Evolutionary conservation across 2,888 invertebrate genomes (phyloP).

Genomic region (Heliconius aoede): DNA sequence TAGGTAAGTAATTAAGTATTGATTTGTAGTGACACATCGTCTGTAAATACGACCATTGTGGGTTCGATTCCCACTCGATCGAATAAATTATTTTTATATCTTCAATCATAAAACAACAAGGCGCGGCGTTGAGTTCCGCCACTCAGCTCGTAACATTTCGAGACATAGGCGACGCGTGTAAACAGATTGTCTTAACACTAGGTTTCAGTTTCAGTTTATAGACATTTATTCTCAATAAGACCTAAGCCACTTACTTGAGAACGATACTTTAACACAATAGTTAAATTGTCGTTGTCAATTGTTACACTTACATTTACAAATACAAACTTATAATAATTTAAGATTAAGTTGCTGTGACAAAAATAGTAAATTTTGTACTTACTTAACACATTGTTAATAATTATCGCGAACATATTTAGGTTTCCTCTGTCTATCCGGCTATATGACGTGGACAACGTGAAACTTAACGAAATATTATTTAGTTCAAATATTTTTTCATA

Average conservation of each 20-base stretch:
- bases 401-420: too few relatives aligned
- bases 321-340: too few relatives aligned
- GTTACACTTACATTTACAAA: too few relatives aligned
- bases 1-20: conserved; percentile 52
- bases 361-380: too few relatives aligned
- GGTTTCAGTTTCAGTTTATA: too few relatives aligned
- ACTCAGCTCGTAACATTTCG: neutral
- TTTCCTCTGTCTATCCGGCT: neutral
- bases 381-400: too few relatives aligned
- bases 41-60: neutral
- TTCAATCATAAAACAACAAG: neutral
- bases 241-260: too few relatives aligned
- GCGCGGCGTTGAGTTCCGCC: neutral
- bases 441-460: neutral
- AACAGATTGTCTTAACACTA: neutral
- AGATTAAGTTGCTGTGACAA: too few relatives aligned
- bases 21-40: neutral
- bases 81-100: neutral
- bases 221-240: too few relatives aligned
- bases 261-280: too few relatives aligned
- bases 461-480: neutral
- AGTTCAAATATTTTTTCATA: neutral
- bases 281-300: too few relatives aligned
- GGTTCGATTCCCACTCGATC: neutral
- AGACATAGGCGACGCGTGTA: neutral